Conservation (phyloP, 2,797 vertebrate species). For the Dromococcyx pavoninus region DNA sequence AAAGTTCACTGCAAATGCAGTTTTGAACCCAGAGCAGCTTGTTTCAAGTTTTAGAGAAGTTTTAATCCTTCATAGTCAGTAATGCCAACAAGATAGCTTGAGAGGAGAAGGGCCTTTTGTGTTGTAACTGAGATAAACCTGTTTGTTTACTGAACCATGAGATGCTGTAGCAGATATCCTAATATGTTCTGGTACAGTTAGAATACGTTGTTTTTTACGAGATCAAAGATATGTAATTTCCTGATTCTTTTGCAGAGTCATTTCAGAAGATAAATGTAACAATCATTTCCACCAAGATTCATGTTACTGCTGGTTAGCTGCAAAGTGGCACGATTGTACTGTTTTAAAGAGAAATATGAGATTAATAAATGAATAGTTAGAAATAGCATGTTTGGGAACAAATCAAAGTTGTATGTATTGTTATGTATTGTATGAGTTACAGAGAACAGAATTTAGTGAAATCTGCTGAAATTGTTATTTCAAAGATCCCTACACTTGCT, state of each 20-base stretch:
- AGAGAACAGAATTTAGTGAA: neutral
- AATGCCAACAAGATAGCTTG: neutral
- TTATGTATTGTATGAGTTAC: too few relatives aligned
- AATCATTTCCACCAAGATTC: neutral
- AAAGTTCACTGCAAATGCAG: neutral
- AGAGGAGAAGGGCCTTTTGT: neutral
- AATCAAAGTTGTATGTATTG: neutral
- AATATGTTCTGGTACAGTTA: conserved; percentile 1
- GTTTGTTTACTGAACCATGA: neutral
- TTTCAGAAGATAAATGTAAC: neutral
- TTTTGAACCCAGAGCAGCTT: neutral
- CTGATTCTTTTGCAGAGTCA: neutral
- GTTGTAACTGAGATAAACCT: conserved; percentile 8
- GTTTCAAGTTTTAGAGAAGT: neutral
- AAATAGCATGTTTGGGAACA: neutral
- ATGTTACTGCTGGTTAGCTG: neutral
- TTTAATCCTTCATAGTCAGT: neutral
- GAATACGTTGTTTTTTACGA: neutral
- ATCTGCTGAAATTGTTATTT: neutral
- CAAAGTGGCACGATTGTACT: neutral
- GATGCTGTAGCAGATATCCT: neutral
- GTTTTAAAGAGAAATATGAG: neutral
- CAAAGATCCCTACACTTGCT: neutral
- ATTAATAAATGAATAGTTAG: neutral
- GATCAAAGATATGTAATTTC: neutral